These are phyloP conservation scores for Vollenhovia emeryi DNA, from an alignment of 1,140 invertebrate species.

Conservation along the genomic window DNA sequence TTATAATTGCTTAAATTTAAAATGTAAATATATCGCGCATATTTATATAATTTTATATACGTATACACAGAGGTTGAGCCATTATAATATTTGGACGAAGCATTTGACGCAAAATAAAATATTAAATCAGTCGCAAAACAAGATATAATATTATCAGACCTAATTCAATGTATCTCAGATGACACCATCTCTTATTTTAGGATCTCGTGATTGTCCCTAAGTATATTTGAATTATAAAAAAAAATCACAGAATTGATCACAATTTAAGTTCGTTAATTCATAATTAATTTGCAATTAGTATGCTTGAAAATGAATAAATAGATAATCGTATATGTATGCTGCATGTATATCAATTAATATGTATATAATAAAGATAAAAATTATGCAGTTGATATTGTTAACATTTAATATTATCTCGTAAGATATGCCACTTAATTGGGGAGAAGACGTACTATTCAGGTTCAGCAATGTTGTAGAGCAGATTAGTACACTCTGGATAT, in stretches of 20 bases:
- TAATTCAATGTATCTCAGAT: constrained; percentile 51
- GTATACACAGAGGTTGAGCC: constrained; percentile 61
- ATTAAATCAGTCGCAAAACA: constrained; percentile 63
- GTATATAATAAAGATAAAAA: constrained; percentile 34
- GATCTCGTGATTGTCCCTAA: constrained; percentile 1
- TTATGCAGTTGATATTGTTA: constrained; percentile 14
- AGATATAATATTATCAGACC: constrained; percentile 46
- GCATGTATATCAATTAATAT: constrained; percentile 23
- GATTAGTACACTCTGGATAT: constrained; percentile 12
- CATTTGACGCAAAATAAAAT: constrained; percentile 71
- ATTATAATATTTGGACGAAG: constrained; percentile 73
- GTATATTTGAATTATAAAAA: constrained; percentile 11
- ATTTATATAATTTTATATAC: constrained; percentile 70
- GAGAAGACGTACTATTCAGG: constrained; percentile 16
- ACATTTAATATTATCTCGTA: constrained; percentile 17
- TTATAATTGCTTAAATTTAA: constrained; percentile 80
- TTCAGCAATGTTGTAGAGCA: not conserved
- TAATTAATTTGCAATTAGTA: constrained; percentile 27
- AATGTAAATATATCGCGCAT: constrained; percentile 72
- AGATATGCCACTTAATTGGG: constrained; percentile 12
- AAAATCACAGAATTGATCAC: constrained; percentile 36
- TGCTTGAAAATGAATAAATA: constrained; percentile 24
- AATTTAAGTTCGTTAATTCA: constrained; percentile 34
- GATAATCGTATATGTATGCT: not conserved
- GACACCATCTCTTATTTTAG: constrained; percentile 37